Evolutionary conservation across 2,888 invertebrate genomes (phyloP).

Genomic region (Argynnis bischoffii): DNA sequence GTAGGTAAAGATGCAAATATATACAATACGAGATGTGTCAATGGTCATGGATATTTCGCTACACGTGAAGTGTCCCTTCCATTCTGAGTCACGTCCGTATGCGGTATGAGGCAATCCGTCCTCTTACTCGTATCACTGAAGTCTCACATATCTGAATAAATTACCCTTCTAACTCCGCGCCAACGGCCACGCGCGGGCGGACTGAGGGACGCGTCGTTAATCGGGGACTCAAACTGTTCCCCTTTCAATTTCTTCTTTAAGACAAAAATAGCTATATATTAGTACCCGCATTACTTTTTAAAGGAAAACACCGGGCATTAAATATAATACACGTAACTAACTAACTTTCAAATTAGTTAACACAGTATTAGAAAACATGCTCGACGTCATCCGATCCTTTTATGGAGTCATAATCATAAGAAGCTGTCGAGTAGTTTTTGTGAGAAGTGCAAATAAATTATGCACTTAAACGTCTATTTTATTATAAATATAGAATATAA

Average conservation of each 20-base stretch:
- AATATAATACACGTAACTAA: too few relatives aligned
- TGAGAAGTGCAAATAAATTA: not conserved
- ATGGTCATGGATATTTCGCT: not conserved
- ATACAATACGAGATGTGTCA: not conserved
- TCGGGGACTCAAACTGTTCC: slow-evolving; percentile 8
- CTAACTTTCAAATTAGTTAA: too few relatives aligned
- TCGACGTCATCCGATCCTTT: not conserved
- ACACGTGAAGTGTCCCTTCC: slow-evolving; percentile 21
- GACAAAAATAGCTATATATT: not conserved
- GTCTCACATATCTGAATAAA: slow-evolving; percentile 27
- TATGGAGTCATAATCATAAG: not conserved
- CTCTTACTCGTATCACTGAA: slow-evolving; percentile 24
- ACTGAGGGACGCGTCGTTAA: slow-evolving; percentile 18
- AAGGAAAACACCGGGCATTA: too few relatives aligned
- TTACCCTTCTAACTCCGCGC: slow-evolving; percentile 23
- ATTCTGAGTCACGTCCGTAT: slow-evolving; percentile 26
- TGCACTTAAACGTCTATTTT: not conserved
- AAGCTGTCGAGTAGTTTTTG: not conserved
- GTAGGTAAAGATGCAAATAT: not conserved
- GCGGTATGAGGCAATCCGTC: slow-evolving; percentile 27
- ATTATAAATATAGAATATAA: slow-evolving; percentile 8
- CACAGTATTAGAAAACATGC: not conserved
- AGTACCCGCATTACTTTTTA: too few relatives aligned
- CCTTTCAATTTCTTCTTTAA: slow-evolving; percentile 12
- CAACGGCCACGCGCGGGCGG: not conserved